A percentile compares a stretch with the other conserved stretches of the same genome.
Evolutionary conservation across 1,140 invertebrate genomes (phyloP).

Genomic region (Venturia canescens): DNA sequence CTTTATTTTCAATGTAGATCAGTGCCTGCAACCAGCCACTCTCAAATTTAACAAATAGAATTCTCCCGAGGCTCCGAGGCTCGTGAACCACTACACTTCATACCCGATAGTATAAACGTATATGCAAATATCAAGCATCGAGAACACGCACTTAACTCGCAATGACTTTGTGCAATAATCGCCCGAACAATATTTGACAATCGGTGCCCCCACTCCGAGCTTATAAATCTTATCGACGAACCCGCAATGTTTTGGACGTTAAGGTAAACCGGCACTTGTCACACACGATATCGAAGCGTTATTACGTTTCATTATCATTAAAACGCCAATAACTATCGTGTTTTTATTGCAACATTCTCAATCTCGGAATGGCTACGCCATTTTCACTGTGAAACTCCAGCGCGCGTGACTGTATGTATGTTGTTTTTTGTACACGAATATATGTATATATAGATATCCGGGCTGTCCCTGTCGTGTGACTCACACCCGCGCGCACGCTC

Average conservation of each 20-base stretch:
- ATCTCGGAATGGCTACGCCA: constrained; percentile 59
- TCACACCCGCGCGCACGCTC: constrained; percentile 9
- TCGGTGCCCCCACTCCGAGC: too few relatives aligned
- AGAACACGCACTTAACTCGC: too few relatives aligned
- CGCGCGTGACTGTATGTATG: constrained; percentile 17
- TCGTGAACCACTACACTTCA: too few relatives aligned
- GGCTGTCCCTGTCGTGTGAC: background rate
- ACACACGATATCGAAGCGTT: background rate
- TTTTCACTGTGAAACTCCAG: constrained; percentile 58
- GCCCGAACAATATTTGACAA: too few relatives aligned
- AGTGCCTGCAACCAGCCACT: too few relatives aligned
- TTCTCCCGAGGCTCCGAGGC: too few relatives aligned
- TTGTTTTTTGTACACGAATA: background rate
- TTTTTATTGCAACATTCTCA: constrained; percentile 25
- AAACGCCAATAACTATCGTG: background rate
- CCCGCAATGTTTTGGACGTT: too few relatives aligned
- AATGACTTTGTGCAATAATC: too few relatives aligned
- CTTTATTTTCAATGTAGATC: too few relatives aligned
- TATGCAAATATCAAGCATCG: background rate
- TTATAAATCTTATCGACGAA: too few relatives aligned
- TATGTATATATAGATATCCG: background rate
- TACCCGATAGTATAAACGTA: background rate
- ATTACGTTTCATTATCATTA: background rate
- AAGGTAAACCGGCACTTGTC: too few relatives aligned
- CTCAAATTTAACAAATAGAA: too few relatives aligned